Base-by-base conservation (phyloP, 2,888 invertebrate genomes). In the Phytoseiulus persimilis region DNA sequence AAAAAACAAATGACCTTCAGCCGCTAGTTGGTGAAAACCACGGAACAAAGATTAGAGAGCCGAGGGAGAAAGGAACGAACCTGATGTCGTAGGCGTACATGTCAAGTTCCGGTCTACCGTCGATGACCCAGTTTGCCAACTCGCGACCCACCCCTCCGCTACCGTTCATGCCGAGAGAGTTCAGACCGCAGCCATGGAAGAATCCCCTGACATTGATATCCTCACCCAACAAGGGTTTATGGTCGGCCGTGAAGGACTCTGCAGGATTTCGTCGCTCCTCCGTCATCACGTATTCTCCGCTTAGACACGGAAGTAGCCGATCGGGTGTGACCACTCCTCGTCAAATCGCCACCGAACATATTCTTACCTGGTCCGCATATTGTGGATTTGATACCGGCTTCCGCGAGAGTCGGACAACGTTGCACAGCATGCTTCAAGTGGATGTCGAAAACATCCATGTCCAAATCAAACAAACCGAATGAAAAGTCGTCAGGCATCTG, bases 171-270 rank as follows among this genome's bases (percentile, higher is more conserved):
- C 97, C 97, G 0, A 96, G 95, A 0, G 97, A 97, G 92, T 97
- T 98, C 93, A 96, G 97, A 0, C 96, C 97, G 92, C 96, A 96
- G 91, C 95, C 96, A 92, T 97, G 96, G 92, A 95, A 97, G 39
- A 97, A 94, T 28, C 97, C 97, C 93, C 92, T 91, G 18, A 94
- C 91, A 31, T 92, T 91, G 2, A 93, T 92, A 90, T 93, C 92
- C 91, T 94, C 93, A 0, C 97, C 97, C 94, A 97, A 94, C 65
- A 97, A 92, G 0, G 97, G 97, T 91, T 95, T 97, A 92, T 97
- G 97, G 92, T 98, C 97, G 0, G 97, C 96, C 0, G 97, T 97
- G 92, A 97, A 98, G 0, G 96, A 95, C 92, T 98, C 97, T 92
- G 90, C 65, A 91, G 28, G 2, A 65, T 28, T 23, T 65, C 65